phyloP scores from a whole-genome alignment of 2,797 vertebrate species.

The Zalophus californianus region DNA sequence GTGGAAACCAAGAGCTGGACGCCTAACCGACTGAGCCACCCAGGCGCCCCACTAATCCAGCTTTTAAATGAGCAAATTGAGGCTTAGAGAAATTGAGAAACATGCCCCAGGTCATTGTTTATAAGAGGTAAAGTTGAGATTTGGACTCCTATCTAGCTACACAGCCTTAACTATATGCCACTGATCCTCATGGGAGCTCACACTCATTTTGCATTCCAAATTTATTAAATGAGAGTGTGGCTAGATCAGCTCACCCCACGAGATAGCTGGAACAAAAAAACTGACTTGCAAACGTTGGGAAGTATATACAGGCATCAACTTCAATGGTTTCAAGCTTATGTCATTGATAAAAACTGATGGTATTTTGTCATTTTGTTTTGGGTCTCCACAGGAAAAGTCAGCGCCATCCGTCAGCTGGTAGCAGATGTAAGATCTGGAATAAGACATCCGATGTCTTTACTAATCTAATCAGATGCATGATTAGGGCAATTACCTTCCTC shows the following conservation, averaged over 20 bases:
- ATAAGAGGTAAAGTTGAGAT: background rate
- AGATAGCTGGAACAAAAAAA: background rate
- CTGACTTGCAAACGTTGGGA: background rate
- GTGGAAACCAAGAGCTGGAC: background rate
- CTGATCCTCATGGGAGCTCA: background rate
- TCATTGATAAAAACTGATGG: background rate
- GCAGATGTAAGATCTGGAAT: background rate
- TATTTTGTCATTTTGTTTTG: background rate
- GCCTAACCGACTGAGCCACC: background rate
- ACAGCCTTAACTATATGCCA: background rate
- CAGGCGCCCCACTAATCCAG: background rate
- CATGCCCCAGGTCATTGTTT: background rate
- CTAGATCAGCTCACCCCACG: background rate
- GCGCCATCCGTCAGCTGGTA: background rate
- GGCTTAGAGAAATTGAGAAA: slow-evolving; percentile 4
- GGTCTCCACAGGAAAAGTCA: slow-evolving; percentile 27
- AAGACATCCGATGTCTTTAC: background rate
- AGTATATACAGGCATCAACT: background rate
- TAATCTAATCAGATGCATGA: background rate
- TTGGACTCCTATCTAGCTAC: background rate
- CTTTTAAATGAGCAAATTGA: background rate
- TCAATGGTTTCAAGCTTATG: background rate
- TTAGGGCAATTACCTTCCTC: background rate
- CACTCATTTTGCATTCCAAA: background rate
- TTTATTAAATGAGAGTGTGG: background rate